Percentiles rank a stretch among this genome's conserved stretches.
Evolutionary conservation across 2,888 invertebrate genomes (phyloP).

Genomic region (Mesochorus sp.): DNA sequence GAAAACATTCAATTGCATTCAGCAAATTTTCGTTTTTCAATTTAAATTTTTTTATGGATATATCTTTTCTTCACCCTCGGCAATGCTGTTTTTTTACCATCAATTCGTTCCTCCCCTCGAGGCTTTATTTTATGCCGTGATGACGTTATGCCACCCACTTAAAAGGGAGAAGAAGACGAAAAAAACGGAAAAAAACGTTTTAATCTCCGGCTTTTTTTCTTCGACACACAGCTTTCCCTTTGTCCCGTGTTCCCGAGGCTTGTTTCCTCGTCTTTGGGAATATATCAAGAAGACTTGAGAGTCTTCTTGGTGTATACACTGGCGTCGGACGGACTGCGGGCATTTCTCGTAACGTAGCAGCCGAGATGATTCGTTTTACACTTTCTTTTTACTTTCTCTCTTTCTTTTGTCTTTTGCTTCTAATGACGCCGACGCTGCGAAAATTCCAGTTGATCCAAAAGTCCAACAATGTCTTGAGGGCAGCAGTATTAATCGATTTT

Average conservation of each 20-base stretch:
- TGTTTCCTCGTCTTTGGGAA: not conserved
- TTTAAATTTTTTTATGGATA: too few species aligned
- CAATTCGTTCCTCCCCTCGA: not conserved
- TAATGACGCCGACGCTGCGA: too few species aligned
- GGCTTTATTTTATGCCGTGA: not conserved
- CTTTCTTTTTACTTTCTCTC: too few species aligned
- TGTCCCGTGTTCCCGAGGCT: conserved; percentile 8
- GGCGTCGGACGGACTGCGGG: not conserved
- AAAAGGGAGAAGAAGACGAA: not conserved
- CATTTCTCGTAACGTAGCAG: too few species aligned
- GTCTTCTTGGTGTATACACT: not conserved
- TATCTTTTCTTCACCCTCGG: too few species aligned
- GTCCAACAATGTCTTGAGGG: too few species aligned
- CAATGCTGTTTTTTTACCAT: not conserved
- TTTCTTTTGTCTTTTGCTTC: too few species aligned
- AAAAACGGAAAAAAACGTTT: conserved; percentile 20
- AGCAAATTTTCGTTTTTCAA: too few species aligned
- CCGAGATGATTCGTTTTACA: too few species aligned
- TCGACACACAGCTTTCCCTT: conserved; percentile 38
- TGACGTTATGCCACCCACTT: not conserved
- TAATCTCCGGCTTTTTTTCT: conserved; percentile 44
- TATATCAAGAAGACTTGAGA: not conserved
- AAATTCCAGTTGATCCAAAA: too few species aligned
- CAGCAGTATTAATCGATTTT: too few species aligned
- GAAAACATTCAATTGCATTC: too few species aligned